These are phyloP conservation scores for Cyclophora punctaria DNA, from an alignment of 2,888 invertebrate species.

Conservation along the genomic window DNA sequence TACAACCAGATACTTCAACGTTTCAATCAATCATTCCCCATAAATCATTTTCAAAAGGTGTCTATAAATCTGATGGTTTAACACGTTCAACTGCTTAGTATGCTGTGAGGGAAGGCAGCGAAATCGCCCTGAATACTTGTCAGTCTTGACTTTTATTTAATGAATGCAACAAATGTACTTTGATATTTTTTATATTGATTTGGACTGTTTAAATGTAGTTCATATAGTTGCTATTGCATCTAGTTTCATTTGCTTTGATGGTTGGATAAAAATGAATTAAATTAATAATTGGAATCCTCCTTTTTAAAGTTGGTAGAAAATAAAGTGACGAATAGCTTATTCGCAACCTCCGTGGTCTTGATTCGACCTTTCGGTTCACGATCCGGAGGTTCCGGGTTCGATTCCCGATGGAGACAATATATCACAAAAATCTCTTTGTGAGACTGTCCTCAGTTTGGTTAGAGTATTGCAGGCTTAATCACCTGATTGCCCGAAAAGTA, in stretches of 20 bases:
- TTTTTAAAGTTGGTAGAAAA: not conserved
- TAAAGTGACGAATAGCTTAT: too few species aligned
- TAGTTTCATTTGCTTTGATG: not conserved
- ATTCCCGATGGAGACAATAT: too few species aligned
- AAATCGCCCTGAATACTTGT: slow-evolving; percentile 58
- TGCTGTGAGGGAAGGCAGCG: slow-evolving; percentile 40
- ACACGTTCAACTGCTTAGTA: slow-evolving; percentile 32
- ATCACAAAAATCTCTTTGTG: too few species aligned
- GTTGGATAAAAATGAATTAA: not conserved
- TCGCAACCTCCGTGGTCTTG: too few species aligned
- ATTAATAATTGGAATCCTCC: not conserved
- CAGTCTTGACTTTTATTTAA: slow-evolving; percentile 3
- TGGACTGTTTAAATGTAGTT: not conserved
- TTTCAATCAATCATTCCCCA: slow-evolving; percentile 5
- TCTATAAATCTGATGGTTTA: slow-evolving; percentile 16
- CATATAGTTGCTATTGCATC: not conserved
- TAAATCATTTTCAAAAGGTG: not conserved
- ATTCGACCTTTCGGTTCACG: too few species aligned
- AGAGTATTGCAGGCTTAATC: too few species aligned
- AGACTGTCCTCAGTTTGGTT: too few species aligned
- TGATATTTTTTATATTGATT: slow-evolving; percentile 4
- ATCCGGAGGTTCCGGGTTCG: too few species aligned
- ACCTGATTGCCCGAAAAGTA: too few species aligned
- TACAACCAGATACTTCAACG: too few species aligned
- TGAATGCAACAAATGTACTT: slow-evolving; percentile 18